Base-by-base conservation (phyloP, 2,888 invertebrate species). In the Lasioglossum oenotherae region DNA sequence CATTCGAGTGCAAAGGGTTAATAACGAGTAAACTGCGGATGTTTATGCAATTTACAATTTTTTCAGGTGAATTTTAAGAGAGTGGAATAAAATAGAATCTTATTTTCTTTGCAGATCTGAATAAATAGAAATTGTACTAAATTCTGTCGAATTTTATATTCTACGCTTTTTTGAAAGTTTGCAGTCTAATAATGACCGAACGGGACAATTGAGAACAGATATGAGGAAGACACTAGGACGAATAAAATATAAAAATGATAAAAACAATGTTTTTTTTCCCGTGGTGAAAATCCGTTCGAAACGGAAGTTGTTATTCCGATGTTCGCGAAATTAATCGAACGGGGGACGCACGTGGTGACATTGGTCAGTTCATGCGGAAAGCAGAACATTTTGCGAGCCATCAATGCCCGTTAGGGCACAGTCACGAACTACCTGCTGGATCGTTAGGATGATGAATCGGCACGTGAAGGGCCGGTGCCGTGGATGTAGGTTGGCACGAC, bases 401-500 rank as follows among this genome's bases (percentile, higher is more conserved):
- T 82, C 80, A 78, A 86, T 80, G 80, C n/a, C 46, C 41, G 67
- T 76, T 82, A 73, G 49, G 49, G 60, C 46, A n/a, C 35, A 80
- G 82, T 73, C 80, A 82, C 84, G 78, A 87, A 75, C 76, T 78
- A 74, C 80, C 53, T 80, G 74, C 44, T 73, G 77, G 88, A 90
- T 86, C 90, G 84, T 86, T 89, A 87, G 78, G 80, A 80, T 90
- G 88, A 89, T 90, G 86, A 88, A 90, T 89, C 82, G 88, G 72
- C 80, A 75, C 74, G 71, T 53, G 75, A 82, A 86, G 82, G 82
- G 79, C 82, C 84, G 79, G 77, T 86, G 85, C 71, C 71, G 57
- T 64, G 78, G 73, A 82, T 82, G 78, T 72, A 80, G 79, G 38
- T 71, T 71, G 57, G 76, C 72, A 71, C 73, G 49, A 75, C 76